Evolutionary conservation across 2,797 vertebrate species (phyloP), one percentile per base, ranked within the genome.

Genomic region (Phalloptychus januarius): DNA sequence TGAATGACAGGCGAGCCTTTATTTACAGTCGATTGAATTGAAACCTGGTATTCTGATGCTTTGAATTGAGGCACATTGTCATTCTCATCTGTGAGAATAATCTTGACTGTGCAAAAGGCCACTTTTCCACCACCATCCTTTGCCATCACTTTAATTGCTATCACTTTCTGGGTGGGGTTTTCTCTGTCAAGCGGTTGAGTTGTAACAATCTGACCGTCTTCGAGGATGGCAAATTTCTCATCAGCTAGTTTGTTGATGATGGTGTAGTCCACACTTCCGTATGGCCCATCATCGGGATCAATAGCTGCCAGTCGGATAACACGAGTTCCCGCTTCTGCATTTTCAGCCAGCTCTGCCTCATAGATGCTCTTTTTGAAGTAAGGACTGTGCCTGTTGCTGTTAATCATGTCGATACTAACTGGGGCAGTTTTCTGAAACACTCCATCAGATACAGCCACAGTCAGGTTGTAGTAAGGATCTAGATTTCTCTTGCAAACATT

Each of bases 81-180:
- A 40, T 99, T 99, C 90, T 99, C 97, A 2, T 99, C 98, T 0
- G 97, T 98, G 65, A 99, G 96, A 73, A 99, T 99, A 70, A 99
- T 98, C 92, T 97, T 98, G 23, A 99, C 97, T 0, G 97, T 98
- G 91, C 98, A 99, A 89, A 99, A 99, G 0, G 96, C 98, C 78
- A 98, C 98, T 87, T 95, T 97, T 16, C 98, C 98, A 0, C 98
- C 98, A 0, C 97, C 97, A 2, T 99, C 98, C 87, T 96, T 98
- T 48, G 98, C 98, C 98, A 99, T 99, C 42, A 99, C 96, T 93
- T 99, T 99, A 87, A 99, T 97, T 40, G 97, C 97, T 10, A 99
- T 97, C 56, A 99, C 96, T 78, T 96, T 96, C 85, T 99, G 98
- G 1, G 95, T 95, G 2, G 97, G 96, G 88, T 99, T 99, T 90